Evolutionary conservation across 2,888 invertebrate species (phyloP), one percentile per base, ranked within the genome.

Genomic region (Schizotus pectinicornis): DNA sequence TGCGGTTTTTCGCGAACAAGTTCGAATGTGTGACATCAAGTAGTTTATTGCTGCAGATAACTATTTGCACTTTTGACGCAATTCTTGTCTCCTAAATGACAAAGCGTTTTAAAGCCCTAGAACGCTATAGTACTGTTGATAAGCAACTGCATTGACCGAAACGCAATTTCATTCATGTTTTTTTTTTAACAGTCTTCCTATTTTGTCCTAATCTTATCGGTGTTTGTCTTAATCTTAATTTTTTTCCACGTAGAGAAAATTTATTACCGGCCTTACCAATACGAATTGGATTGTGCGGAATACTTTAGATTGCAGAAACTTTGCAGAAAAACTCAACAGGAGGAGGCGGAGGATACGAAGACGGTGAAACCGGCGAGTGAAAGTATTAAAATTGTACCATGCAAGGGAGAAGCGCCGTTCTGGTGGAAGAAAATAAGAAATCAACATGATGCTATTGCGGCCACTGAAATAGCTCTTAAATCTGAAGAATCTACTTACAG

Each of bases 211-310:
- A 22, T 22, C 22, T 22, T 35, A 9, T 35, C 11, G 6, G 6
- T 35, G 6, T 35, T 35, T 3, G 2, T 35, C 6, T 35, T 9
- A 35, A 35, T 35, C 7, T 12, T 11, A 45, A 12, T 32, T 33
- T 34, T 50, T 42, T 45, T 52, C 3, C 46, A 30, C 66, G 6
- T 49, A 79, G 79, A 75, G 48, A 68, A 70, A 52, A 67, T 84
- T 1, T 85, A 85, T 68, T 83, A 84, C 38, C 81, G 85, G 6
- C 83, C 85, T 0, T 84, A 83, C 67, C 82, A 82, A 63, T 85
- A 82, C 61, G 85, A 86, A 65, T 68, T 84, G 38, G 84, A 84
- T 61, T 86, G 84, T 62, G 77, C 83, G 34, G 80, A 77, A 56
- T 80, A 80, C 39, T 74, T 79, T 1, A 78, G 83, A 5, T 68